Percentiles rank a stretch among this genome's conserved stretches.
phyloP scores from a whole-genome alignment of 2,888 invertebrate species.

The Leucania comma region DNA sequence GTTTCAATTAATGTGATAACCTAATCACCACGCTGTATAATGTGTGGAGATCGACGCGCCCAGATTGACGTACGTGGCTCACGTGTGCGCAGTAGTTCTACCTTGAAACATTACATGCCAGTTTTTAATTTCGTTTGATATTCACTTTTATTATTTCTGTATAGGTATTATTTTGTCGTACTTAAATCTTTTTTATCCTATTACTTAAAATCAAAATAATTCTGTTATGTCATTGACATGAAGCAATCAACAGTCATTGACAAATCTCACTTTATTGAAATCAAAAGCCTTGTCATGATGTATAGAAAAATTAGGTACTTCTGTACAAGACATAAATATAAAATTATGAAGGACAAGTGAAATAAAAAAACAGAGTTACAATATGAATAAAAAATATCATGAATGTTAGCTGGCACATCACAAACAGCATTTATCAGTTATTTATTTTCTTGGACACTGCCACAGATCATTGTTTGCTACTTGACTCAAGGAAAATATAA shows the following conservation, averaged over 20 bases:
- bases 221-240: no score
- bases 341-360: background rate
- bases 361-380: background rate
- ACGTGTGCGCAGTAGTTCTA: no score
- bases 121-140: no score
- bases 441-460: conserved; percentile 33
- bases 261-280: conserved; percentile 2
- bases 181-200: background rate
- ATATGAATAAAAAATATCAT: conserved; percentile 16
- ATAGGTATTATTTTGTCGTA: no score
- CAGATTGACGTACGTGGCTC: no score
- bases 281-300: background rate
- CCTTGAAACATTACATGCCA: no score
- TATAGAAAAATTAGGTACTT: background rate
- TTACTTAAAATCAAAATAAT: no score
- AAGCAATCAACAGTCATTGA: no score
- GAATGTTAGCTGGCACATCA: background rate
- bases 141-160: no score
- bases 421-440: conserved; percentile 44
- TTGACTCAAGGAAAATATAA: conserved; percentile 37
- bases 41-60: no score
- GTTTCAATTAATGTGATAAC: no score
- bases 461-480: conserved; percentile 21
- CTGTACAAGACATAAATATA: background rate
- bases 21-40: no score